Evolutionary conservation across 2,888 invertebrate species (phyloP), one percentile per base, ranked within the genome.

Genomic region (Rhimphoctona megacephalus): DNA sequence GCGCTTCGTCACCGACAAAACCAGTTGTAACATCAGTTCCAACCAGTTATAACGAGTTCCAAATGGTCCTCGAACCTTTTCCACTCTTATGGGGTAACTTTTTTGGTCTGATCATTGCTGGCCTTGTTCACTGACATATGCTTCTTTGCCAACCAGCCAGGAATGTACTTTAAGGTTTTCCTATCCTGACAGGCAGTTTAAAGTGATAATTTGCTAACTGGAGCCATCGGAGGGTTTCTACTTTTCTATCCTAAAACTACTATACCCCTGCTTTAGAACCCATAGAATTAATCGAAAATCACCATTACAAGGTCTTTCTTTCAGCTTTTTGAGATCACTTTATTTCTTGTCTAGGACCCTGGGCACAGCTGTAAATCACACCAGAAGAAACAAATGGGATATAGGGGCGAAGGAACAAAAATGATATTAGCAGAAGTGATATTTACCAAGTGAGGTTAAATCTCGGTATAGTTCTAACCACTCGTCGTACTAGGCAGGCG

Each of bases 401-500:
- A 30, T 3, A 9, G 43, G 43, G 43, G 39, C 22, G 39, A 43
- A 19, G 43, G 46, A 46, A 30, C 61, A 61, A 61, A 61, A 61
- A 61, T 30, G 64, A 46, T 61, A 61, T 46, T 66, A 49, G 66
- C 66, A 78, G 5, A 52, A 49, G 66, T 52, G 78, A 78, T 78
- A 78, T 78, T 78, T 78, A 52, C 78, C 64, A 17, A 61, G 36
- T 52, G 78, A 39, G 78, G 66, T 64, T 67, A 33, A 39, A 33
- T 52, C 36, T 36, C 33, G 36, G 66, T 22, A 78, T 36, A 67
- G 66, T 66, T 66, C 61, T 61, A 46, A 52, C 70, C 69, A 77
- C 72, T 77, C 81, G 78, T 74, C 52, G 78, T 36, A 74, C 78
- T 73, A 67, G 30, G 78, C 76, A 69, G 73, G 69, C 84, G 86